Evolutionary conservation across 2,797 vertebrate genomes (phyloP).

Genomic region (Crossoptilon crossoptilon): DNA sequence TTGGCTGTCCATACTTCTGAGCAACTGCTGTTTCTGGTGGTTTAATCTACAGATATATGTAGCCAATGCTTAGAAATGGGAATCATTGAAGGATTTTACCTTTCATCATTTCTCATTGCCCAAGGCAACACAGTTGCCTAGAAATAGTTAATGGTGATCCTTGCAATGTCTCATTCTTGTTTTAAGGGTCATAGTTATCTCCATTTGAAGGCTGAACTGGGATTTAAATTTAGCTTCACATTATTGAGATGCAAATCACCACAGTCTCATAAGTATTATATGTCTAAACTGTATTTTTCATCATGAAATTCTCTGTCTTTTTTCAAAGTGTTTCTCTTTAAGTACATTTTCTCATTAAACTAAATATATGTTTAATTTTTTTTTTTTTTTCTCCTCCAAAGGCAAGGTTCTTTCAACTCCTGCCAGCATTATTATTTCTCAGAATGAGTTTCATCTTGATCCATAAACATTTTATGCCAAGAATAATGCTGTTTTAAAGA

Average conservation of each 20-base stretch:
- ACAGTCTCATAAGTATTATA: conserved; percentile 51
- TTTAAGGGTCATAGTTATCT: conserved; percentile 60
- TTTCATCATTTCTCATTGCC: background rate
- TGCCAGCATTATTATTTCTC: conserved; percentile 78
- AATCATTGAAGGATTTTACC: conserved; percentile 6
- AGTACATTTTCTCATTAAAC: conserved; percentile 64
- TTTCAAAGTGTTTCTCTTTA: conserved; percentile 24
- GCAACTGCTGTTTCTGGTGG: background rate
- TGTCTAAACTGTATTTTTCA: conserved; percentile 54
- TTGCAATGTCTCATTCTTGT: conserved; percentile 17
- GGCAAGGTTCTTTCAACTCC: conserved; percentile 76
- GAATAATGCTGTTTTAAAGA: conserved; percentile 80
- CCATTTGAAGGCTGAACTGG: conserved; percentile 46
- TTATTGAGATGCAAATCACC: conserved; percentile 48
- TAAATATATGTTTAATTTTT: conserved; percentile 62
- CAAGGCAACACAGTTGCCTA: conserved; percentile 13
- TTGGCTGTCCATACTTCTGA: background rate
- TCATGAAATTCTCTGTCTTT: background rate
- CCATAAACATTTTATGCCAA: conserved; percentile 83
- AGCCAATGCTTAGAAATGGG: background rate
- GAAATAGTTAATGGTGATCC: conserved; percentile 49
- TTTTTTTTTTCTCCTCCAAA: conserved; percentile 73
- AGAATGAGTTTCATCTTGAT: conserved; percentile 81
- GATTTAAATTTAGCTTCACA: conserved; percentile 49
- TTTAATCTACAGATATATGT: conserved; percentile 6